Evolutionary conservation across 2,113 vertebrate genomes (phyloP).

Genomic region (Zosterops borbonicus): DNA sequence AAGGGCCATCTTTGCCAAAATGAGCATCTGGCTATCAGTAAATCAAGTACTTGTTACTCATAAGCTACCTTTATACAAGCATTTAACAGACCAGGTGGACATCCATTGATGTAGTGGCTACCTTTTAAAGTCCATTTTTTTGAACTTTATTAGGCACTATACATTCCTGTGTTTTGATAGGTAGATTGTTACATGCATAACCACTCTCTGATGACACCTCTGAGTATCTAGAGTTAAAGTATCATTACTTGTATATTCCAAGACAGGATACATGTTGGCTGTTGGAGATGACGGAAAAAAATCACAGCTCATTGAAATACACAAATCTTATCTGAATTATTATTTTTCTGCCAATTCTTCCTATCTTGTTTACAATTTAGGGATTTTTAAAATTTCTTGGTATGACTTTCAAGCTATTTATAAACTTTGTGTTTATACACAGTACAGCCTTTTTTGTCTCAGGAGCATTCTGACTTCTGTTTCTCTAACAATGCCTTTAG

Average conservation of each 20-base stretch:
- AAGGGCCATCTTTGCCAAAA: background rate
- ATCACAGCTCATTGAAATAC: background rate
- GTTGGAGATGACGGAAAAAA: background rate
- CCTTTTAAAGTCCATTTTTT: background rate
- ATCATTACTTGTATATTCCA: background rate
- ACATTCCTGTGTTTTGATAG: background rate
- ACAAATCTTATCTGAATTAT: background rate
- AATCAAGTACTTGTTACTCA: background rate
- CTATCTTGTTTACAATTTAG: background rate
- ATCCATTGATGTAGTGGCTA: background rate
- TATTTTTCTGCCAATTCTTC: background rate
- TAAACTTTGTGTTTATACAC: background rate
- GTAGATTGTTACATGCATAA: background rate
- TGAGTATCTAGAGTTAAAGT: background rate
- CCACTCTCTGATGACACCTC: background rate
- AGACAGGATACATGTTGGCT: background rate
- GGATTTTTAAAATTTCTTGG: background rate
- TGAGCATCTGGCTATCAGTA: background rate
- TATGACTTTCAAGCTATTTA: background rate
- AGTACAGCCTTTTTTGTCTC: background rate
- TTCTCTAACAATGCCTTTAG: constrained; percentile 4
- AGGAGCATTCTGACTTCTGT: constrained; percentile 16
- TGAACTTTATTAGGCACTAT: background rate
- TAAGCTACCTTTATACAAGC: background rate
- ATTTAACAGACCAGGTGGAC: background rate